These are phyloP conservation scores for Calameuta idolon DNA, from an alignment of 2,888 invertebrate genomes.

Conservation along the genomic window DNA sequence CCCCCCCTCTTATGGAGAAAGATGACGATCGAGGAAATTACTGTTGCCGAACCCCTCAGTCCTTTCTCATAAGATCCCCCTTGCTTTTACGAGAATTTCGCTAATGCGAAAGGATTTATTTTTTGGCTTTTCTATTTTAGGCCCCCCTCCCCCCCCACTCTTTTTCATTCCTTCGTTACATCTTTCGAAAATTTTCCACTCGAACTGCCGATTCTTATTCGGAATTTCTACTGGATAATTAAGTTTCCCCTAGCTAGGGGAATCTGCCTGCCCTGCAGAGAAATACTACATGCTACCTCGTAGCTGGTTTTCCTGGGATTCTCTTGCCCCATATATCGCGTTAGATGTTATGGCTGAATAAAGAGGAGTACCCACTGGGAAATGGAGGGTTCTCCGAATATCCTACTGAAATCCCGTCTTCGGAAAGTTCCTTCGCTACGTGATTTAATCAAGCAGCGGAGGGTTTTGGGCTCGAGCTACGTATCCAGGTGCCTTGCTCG, in stretches of 20 bases:
- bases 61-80: not conserved
- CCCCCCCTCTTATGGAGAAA: not conserved
- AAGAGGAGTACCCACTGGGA: not conserved
- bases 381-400: not conserved
- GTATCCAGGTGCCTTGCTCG: not conserved
- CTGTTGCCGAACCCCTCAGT: not conserved
- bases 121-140: conserved; percentile 11
- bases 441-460: not conserved
- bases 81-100: not conserved
- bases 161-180: conserved; percentile 6
- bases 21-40: not conserved
- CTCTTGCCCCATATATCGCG: not conserved
- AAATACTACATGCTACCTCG: not conserved
- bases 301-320: not conserved
- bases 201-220: not conserved
- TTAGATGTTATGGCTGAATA: not conserved
- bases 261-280: not conserved
- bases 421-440: not conserved
- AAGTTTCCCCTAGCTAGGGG: not conserved
- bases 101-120: not conserved
- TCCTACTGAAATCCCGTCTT: not conserved
- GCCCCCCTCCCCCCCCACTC: not conserved
- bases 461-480: not conserved
- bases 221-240: not conserved
- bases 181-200: no score